Conservation (phyloP, 35 echinoderm and acorn worm species). For the Eucidaris tribuloides region DNA sequence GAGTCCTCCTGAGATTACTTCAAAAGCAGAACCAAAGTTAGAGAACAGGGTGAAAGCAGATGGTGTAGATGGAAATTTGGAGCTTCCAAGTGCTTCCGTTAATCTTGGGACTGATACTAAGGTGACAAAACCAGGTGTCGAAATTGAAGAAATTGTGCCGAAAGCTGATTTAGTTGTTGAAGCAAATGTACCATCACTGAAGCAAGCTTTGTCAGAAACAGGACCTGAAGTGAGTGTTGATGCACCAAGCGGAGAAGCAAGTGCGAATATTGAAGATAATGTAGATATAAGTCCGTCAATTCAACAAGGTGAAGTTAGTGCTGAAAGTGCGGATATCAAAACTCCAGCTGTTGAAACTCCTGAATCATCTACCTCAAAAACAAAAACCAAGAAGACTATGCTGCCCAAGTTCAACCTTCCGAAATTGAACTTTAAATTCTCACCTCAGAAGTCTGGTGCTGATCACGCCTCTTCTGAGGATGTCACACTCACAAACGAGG, state of each 20-base stretch:
- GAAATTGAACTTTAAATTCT: slow-evolving; percentile 24
- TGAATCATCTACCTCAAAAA: slow-evolving; percentile 25
- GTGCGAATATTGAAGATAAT: background rate
- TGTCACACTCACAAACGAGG: background rate
- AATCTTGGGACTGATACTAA: background rate
- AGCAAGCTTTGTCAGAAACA: background rate
- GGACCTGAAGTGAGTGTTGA: background rate
- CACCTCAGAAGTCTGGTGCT: slow-evolving; percentile 6
- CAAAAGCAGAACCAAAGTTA: background rate
- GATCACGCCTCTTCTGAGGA: background rate
- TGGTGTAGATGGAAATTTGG: no score
- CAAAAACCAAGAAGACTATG: background rate
- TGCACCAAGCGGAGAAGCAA: background rate
- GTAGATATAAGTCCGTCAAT: background rate
- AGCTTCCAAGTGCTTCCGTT: no score
- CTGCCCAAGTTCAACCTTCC: slow-evolving; percentile 3
- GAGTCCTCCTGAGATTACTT: background rate
- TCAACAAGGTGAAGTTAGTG: background rate
- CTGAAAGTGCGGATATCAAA: background rate
- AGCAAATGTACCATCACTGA: slow-evolving; percentile 8
- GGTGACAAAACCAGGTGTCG: background rate
- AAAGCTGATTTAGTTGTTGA: background rate
- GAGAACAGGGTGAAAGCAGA: no score
- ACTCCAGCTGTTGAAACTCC: background rate
- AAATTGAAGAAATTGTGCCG: background rate